phyloP scores from a whole-genome alignment of 92 coral and sea anemone genomes.

The Umimayanthus chanpuru region DNA sequence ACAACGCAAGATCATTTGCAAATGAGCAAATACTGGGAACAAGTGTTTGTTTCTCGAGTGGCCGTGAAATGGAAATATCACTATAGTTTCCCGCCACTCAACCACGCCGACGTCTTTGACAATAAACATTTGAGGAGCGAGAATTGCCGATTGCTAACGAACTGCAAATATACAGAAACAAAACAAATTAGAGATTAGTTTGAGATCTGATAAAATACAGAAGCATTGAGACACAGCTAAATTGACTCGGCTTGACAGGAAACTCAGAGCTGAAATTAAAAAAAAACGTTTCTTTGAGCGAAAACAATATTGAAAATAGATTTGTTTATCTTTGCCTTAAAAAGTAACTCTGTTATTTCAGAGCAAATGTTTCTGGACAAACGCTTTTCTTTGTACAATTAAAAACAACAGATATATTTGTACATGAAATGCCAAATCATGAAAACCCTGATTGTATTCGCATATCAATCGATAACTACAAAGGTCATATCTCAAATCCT shows the following conservation, averaged over 20 bases:
- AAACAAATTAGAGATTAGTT: constrained; percentile 22
- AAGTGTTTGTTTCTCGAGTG: constrained; percentile 8
- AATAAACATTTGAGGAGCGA: not conserved
- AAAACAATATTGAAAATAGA: not conserved
- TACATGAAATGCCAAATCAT: constrained; percentile 11
- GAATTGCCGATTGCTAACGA: constrained; percentile 39
- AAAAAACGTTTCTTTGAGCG: not conserved
- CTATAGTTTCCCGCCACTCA: not conserved
- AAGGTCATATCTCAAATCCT: constrained; percentile 25
- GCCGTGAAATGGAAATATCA: constrained; percentile 15
- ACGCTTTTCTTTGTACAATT: constrained; percentile 8
- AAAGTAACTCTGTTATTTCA: not conserved
- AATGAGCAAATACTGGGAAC: constrained; percentile 46
- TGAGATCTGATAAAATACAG: constrained; percentile 20
- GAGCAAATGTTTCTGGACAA: constrained; percentile 21
- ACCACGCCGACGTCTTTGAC: not conserved
- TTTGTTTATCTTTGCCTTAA: constrained; percentile 19
- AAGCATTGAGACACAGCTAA: not conserved
- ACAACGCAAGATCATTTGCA: constrained; percentile 30
- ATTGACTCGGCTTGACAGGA: not conserved
- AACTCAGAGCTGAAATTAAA: not conserved
- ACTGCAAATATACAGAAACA: constrained; percentile 1
- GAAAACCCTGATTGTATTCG: not conserved
- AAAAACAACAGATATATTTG: constrained; percentile 1
- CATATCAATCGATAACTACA: constrained; percentile 20